phyloP scores from a whole-genome alignment of 2,113 vertebrate genomes.

The Candoia aspera region DNA sequence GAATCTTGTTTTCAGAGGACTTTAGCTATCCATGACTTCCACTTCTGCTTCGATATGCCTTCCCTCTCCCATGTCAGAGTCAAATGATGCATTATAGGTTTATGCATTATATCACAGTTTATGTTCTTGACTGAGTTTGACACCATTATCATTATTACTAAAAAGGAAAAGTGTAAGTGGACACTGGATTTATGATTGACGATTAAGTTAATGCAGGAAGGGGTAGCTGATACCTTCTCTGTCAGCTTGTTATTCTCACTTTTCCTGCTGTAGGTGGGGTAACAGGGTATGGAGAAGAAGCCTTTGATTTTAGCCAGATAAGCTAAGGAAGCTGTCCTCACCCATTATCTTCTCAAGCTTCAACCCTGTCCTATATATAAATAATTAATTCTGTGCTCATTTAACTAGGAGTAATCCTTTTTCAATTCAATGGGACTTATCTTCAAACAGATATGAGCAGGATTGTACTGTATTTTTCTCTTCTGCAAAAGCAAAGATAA shows the following conservation, averaged over 20 bases:
- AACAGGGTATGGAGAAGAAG: no score
- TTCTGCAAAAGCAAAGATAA: no score
- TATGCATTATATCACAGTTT: background rate
- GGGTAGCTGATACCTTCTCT: no score
- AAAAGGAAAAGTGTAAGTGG: background rate
- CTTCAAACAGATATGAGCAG: background rate
- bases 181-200: background rate
- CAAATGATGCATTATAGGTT: background rate
- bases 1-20: constrained; percentile 23
- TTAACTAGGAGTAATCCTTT: background rate
- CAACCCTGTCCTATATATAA: background rate
- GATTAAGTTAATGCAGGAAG: background rate
- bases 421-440: background rate
- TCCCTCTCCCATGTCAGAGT: background rate
- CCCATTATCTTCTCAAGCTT: background rate
- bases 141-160: background rate
- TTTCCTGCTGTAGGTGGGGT: no score
- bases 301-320: no score
- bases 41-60: background rate
- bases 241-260: no score
- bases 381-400: background rate
- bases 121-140: background rate
- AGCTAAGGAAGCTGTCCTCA: no score
- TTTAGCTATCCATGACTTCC: constrained; percentile 35
- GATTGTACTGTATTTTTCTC: background rate